Conservation (phyloP, 2,113 vertebrate genomes). For the Thryonomys swinderianus region DNA sequence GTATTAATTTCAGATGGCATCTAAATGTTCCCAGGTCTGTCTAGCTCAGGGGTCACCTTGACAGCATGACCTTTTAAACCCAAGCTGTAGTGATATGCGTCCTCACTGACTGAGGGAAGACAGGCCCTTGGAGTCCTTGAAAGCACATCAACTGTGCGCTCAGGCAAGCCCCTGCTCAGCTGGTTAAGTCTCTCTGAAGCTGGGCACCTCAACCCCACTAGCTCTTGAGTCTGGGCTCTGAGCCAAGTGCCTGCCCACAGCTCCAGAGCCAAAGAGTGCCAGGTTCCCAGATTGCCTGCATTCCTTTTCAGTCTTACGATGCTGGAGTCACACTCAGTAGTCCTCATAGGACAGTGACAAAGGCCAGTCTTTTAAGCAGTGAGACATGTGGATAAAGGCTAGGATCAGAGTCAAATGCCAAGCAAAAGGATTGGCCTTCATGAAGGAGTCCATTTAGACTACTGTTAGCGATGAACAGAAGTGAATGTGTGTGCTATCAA, state of each 20-base stretch:
- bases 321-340: no score
- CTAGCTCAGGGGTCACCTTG: not conserved
- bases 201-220: not conserved
- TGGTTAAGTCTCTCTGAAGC: not conserved
- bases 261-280: not conserved
- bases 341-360: not conserved
- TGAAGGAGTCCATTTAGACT: not conserved
- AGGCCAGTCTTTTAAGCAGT: not conserved
- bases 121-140: not conserved
- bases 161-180: no score
- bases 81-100: not conserved
- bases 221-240: not conserved
- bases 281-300: not conserved
- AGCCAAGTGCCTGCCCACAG: not conserved
- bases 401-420: not conserved
- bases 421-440: not conserved
- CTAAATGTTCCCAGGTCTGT: conserved; percentile 30
- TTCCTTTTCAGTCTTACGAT: not conserved
- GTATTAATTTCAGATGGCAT: not conserved
- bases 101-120: not conserved
- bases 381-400: not conserved
- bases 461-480: not conserved
- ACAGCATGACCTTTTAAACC: not conserved
- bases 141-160: no score
- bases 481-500: not conserved